A percentile compares a stretch with the other conserved stretches of the same genome.
Evolutionary conservation across 2,888 invertebrate genomes (phyloP).

Genomic region (Eupithecia vulgata): DNA sequence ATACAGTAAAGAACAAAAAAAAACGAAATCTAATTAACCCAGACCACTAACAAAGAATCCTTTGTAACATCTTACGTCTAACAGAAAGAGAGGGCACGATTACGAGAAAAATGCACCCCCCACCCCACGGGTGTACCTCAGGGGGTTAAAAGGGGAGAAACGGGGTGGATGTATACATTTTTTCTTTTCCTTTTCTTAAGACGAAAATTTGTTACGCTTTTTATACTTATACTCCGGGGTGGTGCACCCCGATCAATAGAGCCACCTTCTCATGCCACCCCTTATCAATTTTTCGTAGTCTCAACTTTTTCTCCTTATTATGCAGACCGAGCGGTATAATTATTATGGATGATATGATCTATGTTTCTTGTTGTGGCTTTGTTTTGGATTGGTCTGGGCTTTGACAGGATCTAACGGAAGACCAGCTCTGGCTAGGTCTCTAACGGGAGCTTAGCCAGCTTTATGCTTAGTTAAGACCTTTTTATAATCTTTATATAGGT

Average conservation of each 20-base stretch:
- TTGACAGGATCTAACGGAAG: not conserved
- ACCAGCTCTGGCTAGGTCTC: too few relatives aligned
- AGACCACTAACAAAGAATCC: slow-evolving; percentile 72
- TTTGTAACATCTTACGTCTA: slow-evolving; percentile 80
- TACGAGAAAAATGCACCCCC: slow-evolving; percentile 77
- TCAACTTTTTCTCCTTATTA: slow-evolving; percentile 65
- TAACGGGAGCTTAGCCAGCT: too few relatives aligned
- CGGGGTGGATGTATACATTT: slow-evolving; percentile 81
- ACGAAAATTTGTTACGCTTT: slow-evolving; percentile 85
- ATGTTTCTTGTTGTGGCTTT: slow-evolving; percentile 24
- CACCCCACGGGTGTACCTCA: slow-evolving; percentile 43
- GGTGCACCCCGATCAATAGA: slow-evolving; percentile 75
- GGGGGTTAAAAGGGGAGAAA: slow-evolving; percentile 35
- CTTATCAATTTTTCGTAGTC: slow-evolving; percentile 83
- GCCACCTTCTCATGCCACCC: slow-evolving; percentile 74
- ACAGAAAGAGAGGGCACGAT: slow-evolving; percentile 60
- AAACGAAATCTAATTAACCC: slow-evolving; percentile 70
- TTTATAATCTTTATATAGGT: too few relatives aligned
- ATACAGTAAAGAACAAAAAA: slow-evolving; percentile 43
- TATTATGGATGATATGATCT: slow-evolving; percentile 55
- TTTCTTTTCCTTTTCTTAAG: slow-evolving; percentile 84
- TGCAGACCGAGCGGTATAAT: slow-evolving; percentile 64
- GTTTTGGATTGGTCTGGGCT: slow-evolving; percentile 44
- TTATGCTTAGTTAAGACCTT: too few relatives aligned
- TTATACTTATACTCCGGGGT: slow-evolving; percentile 79